Base-by-base conservation (phyloP, 2,888 invertebrate genomes). In the Drosophila meridionalis region DNA sequence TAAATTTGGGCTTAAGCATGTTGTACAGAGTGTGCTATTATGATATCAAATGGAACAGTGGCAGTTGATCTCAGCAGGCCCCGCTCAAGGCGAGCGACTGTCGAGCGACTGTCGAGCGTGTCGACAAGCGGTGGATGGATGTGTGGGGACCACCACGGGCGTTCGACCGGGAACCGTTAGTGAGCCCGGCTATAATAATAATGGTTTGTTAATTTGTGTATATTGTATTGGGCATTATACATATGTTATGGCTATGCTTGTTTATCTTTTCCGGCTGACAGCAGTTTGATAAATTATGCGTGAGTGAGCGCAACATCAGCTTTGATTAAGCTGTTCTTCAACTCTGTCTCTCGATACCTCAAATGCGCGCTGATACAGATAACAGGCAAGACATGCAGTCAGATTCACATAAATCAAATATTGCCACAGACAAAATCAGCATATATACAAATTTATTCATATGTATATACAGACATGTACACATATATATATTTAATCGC, bases 171-270 rank as follows among this genome's bases (percentile, higher is more conserved):
- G 61, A 69, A 83, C 89, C 89, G 85, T 88, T 86, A 88, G 84
- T 78, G 73, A 78, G 75, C 45, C 73, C 30, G 69, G 59, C 20
- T 20, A 20, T 69, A 76, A 80, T 82, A 78, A 80, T 83, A 88
- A 80, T 83, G 79, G 81, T 78, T 86, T 80, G 87, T 88, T 85
- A 88, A 88, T 86, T 86, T 83, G 88, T 55, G 58, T 79, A 80
- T 85, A 80, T 73, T 84, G 60, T 82, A 76, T 56, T 42, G 30
- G 60, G 6, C 32, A 59, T 65, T 59, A 55, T 70, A 47, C 28
- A 56, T 20, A 20, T 20, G 20, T 43, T n/a, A 58, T 62, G 67
- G 67, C 62, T 43, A 32, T 28, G 75, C 71, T 75, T 73, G 67
- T 70, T 70, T 72, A 45, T 70, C 57, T 79, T 78, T 83, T 80